phyloP scores from a whole-genome alignment of 2,797 vertebrate species.

The Sus cebifrons region DNA sequence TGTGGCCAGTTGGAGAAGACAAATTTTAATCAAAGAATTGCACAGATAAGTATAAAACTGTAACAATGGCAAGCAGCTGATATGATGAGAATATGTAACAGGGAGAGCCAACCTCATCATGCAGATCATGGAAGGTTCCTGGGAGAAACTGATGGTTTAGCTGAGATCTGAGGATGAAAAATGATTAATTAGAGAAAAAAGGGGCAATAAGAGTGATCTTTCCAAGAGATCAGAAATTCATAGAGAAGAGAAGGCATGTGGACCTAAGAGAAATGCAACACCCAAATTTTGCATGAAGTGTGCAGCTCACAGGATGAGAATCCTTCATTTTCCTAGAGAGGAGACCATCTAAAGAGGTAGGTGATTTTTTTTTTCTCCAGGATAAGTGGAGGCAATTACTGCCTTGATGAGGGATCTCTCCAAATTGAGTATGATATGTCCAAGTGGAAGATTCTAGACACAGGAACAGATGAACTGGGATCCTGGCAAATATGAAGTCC shows the following conservation, averaged over 20 bases:
- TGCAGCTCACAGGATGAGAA: not conserved
- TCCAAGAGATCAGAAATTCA: not conserved
- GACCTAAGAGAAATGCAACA: not conserved
- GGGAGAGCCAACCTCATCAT: not conserved
- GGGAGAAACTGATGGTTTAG: not conserved
- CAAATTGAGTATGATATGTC: constrained; percentile 11
- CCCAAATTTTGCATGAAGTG: not conserved
- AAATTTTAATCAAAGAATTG: not conserved
- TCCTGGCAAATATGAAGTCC: not conserved
- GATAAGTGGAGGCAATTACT: not conserved
- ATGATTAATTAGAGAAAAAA: not conserved
- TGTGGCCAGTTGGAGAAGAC: not conserved
- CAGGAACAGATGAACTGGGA: not conserved
- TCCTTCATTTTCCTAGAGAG: not conserved
- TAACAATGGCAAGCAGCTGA: not conserved
- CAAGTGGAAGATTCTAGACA: constrained; percentile 13
- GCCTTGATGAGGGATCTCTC: not conserved
- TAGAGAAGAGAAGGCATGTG: not conserved
- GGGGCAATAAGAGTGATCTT: not conserved
- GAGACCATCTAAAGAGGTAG: not conserved
- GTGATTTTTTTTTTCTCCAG: not conserved
- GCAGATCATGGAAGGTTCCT: not conserved
- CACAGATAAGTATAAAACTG: not conserved
- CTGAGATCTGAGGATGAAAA: not conserved
- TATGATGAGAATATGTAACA: not conserved